A percentile compares a stretch with the other conserved stretches of the same genome.
These are phyloP conservation scores for Cyprinodon brontotheroides DNA, from an alignment of 2,113 vertebrate genomes.

Conservation along the genomic window DNA sequence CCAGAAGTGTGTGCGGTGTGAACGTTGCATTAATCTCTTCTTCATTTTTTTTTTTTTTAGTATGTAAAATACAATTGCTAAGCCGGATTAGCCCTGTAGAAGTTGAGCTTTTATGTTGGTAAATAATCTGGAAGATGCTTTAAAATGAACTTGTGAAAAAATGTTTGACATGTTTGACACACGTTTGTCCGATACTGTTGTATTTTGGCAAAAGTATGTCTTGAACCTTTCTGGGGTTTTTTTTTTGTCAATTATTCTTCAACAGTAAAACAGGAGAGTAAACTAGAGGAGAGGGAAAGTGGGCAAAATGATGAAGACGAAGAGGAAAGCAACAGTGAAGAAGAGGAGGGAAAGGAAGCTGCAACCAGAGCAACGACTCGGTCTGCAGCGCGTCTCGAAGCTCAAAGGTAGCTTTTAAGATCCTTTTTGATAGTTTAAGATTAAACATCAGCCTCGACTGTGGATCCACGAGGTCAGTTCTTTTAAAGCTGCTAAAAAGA, in stretches of 20 bases:
- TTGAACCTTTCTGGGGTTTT: background rate
- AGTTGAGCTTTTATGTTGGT: background rate
- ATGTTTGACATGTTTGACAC: no score
- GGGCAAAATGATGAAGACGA: conserved; percentile 82
- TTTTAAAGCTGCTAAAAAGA: background rate
- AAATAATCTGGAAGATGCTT: background rate
- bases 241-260: conserved; percentile 21
- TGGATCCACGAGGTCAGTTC: background rate
- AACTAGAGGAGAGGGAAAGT: conserved; percentile 73
- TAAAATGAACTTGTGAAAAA: background rate
- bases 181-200: no score
- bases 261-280: conserved; percentile 84
- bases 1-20: no score
- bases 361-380: conserved; percentile 86
- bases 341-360: conserved; percentile 68
- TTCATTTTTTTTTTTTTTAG: background rate
- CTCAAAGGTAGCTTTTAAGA: conserved; percentile 83
- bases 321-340: conserved; percentile 65
- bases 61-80: no score
- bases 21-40: background rate
- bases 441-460: background rate
- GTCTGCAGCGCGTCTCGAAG: conserved; percentile 87
- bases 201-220: no score
- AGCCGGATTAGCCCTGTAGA: background rate
- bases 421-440: background rate